Base-by-base conservation (phyloP, 1,140 invertebrate genomes). In the Drosophila nebulosa region DNA sequence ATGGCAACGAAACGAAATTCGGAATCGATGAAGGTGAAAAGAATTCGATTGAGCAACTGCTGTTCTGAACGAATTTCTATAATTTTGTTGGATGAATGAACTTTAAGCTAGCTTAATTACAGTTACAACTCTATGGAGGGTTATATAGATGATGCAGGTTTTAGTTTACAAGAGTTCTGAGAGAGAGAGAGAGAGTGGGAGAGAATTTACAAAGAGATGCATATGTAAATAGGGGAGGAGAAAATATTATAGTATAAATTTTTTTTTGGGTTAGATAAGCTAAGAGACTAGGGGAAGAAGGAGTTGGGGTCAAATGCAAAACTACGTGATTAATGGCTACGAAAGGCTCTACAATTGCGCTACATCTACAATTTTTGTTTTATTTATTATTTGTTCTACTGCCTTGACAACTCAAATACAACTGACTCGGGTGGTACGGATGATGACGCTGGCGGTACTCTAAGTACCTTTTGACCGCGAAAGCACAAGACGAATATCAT, bases 381-480 rank as follows among this genome's bases (percentile, higher is more conserved):
- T 50, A 30, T 59, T 63, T 74, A 74, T 12, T 52, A 66, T 72
- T 81, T 55, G 74, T 55, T 68, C 89, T 91, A 91, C 74, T 90
- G 90, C 80, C 91, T 90, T 90, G 90, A 91, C 89, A 91, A 90
- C 80, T 91, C 90, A 91, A 91, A 91, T 89, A 91, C 86, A 90
- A 91, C 90, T 91, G 90, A 91, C 90, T 91, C 90, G 78, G 90
- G 90, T 78, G 89, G 90, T 78, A 90, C 86, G 76, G 90, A 81
- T 77, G 90, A 81, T 77, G 90, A 81, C 78, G 85, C 74, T 90
- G 85, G 78, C 76, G 86, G 90, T 89, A 90, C 90, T 78, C 86
- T 90, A 64, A 90, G 89, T 90, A 90, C 88, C 88, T 91, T 91
- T 89, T 91, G 84, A 78, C 90, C 84, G 74, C 86, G 86, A 62